A percentile compares a stretch with the other conserved stretches of the same genome.
These are phyloP conservation scores for Ptilorrhoa leucosticta DNA, from an alignment of 2,113 vertebrate species.

Conservation along the genomic window DNA sequence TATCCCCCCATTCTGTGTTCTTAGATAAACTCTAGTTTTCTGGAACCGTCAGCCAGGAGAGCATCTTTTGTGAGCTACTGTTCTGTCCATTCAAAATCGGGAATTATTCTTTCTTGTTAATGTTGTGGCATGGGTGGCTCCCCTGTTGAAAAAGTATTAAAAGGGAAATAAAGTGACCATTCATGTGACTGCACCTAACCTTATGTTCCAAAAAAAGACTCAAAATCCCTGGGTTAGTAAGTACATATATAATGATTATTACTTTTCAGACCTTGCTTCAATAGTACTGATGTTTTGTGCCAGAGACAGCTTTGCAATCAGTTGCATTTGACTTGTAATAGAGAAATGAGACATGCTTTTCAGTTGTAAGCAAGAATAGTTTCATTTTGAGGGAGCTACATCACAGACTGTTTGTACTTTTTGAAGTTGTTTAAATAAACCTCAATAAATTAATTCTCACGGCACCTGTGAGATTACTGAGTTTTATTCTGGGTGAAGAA, in stretches of 20 bases:
- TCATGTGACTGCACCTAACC: not conserved
- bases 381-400: not conserved
- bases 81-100: not conserved
- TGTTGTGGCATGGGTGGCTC: rapidly evolving
- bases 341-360: not conserved
- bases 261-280: not conserved
- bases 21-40: not conserved
- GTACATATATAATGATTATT: not conserved
- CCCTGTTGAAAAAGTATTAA: not conserved
- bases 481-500: not conserved
- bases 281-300: not conserved
- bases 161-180: not conserved
- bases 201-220: not conserved
- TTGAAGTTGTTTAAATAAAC: not conserved
- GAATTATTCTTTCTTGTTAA: not conserved
- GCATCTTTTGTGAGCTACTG: not conserved
- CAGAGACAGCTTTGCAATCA: not conserved
- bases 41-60: not conserved
- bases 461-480: not conserved
- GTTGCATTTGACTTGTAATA: not conserved
- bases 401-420: not conserved
- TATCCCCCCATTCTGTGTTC: not conserved
- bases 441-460: not conserved
- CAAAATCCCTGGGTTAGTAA: not conserved
- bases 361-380: not conserved